These are phyloP conservation scores for Formica exsecta DNA, from an alignment of 1,140 invertebrate species.

Conservation along the genomic window DNA sequence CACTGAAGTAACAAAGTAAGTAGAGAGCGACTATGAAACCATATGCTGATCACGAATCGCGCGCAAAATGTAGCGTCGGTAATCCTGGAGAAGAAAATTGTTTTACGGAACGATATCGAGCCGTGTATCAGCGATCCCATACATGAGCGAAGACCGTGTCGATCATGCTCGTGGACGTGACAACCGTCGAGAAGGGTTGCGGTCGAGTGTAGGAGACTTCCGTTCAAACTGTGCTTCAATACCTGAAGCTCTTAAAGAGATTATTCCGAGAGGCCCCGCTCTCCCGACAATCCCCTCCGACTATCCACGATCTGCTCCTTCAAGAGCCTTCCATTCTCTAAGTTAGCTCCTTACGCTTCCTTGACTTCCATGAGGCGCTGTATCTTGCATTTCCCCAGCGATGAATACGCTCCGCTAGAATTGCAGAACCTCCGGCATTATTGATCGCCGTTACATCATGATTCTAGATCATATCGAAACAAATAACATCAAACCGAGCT, in stretches of 20 bases:
- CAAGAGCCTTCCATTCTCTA: slow-evolving; percentile 69
- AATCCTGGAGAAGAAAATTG: background rate
- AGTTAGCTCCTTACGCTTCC: slow-evolving; percentile 68
- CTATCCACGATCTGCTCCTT: slow-evolving; percentile 65
- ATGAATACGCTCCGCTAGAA: slow-evolving; percentile 62
- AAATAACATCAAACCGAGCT: slow-evolving; percentile 35
- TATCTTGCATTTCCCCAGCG: slow-evolving; percentile 71
- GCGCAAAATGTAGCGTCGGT: background rate
- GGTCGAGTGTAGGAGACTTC: slow-evolving; percentile 62
- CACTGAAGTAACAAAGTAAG: slow-evolving; percentile 32
- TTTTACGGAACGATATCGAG: background rate
- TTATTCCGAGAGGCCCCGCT: slow-evolving; percentile 70
- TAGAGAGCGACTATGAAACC: slow-evolving; percentile 8
- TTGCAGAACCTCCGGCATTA: slow-evolving; percentile 41
- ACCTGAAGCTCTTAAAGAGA: slow-evolving; percentile 73
- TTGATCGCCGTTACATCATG: slow-evolving; percentile 42
- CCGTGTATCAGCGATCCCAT: background rate
- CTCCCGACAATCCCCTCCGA: slow-evolving; percentile 56
- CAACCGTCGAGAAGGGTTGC: slow-evolving; percentile 46
- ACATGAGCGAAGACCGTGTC: slow-evolving; percentile 3
- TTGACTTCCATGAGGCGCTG: slow-evolving; percentile 71
- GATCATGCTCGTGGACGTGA: slow-evolving; percentile 50
- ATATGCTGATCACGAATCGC: slow-evolving; percentile 7
- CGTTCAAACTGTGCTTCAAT: slow-evolving; percentile 63
- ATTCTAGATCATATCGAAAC: slow-evolving; percentile 35